Base-by-base conservation (phyloP, 2,888 invertebrate species). In the Heliothis peltigera region DNA sequence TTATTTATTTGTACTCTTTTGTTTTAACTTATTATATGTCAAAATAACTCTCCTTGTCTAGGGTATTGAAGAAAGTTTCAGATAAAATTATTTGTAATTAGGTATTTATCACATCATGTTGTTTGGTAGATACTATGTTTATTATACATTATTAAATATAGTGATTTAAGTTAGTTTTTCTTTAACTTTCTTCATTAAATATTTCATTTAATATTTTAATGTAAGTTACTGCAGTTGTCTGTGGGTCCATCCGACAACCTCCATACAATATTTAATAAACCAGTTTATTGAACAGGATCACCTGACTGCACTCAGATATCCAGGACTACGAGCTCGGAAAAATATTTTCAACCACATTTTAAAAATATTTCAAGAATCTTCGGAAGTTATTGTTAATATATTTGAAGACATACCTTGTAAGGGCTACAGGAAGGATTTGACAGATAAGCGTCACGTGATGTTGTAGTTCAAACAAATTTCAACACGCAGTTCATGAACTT, bases 401-500 rank as follows among this genome's bases (percentile, higher is more conserved):
- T 59, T 64, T 56, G 63, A 70, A 48, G 82, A 92, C 93, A 69
- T 92, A 94, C 93, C 92, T 89, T 82, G 25, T 64, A 75, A 82
- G 82, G 81, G 77, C 79, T 82, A 80, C 80, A 80, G 82, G 77
- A 80, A 77, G 76, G n/a, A 70, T 76, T 80, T 77, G 81, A 84
- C 78, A 78, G 79, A 80, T 82, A 80, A 81, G 85, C 87, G 85
- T 89, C 92, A 93, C 91, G 91, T 86, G 89, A 86, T 86, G 35
- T 70, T 67, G 88, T 86, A 90, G 92, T 92, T 93, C 91, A 90
- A 94, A 93, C 92, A 91, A 93, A 88, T 91, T 89, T 89, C 81
- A 92, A 92, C 93, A 94, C 92, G 91, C 87, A 91, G 94, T 94
- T 93, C 89, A 94, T 93, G 92, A 94, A 94, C 94, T 94, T 91